Conservation (phyloP, 64 coral and sea anemone genomes). For the Acropora tenuis region DNA sequence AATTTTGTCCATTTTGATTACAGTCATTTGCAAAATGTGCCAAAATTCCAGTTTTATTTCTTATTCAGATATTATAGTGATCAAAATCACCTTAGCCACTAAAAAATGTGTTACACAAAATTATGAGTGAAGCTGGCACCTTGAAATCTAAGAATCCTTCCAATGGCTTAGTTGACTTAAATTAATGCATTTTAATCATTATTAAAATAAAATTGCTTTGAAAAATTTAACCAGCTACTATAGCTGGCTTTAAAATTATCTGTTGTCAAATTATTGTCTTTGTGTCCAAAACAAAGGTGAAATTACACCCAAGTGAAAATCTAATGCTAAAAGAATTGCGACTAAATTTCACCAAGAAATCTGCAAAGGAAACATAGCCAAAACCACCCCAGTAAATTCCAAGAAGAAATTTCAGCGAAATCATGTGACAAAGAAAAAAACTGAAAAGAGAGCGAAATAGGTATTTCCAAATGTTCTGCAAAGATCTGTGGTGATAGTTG, state of each 20-base stretch:
- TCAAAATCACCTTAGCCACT: not conserved
- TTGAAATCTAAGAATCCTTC: not conserved
- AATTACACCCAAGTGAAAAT: not conserved
- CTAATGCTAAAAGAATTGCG: not conserved
- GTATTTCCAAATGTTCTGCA: not conserved
- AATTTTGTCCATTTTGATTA: not conserved
- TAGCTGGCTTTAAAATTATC: slow-evolving; percentile 32
- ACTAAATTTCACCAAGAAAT: slow-evolving; percentile 5
- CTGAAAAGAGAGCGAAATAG: not conserved
- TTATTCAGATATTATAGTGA: not conserved
- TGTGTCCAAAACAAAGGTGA: slow-evolving; percentile 34
- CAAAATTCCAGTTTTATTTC: slow-evolving; percentile 39
- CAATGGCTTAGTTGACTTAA: not conserved
- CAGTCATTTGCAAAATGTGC: not conserved
- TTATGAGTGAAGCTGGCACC: not conserved
- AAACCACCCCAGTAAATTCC: not conserved
- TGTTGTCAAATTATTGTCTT: slow-evolving; percentile 15
- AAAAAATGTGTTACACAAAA: not conserved
- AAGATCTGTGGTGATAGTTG: not conserved
- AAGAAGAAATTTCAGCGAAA: not conserved
- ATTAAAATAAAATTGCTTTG: slow-evolving; percentile 39
- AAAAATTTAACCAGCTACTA: slow-evolving; percentile 16
- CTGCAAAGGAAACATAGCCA: not conserved
- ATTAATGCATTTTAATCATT: not conserved
- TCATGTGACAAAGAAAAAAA: not conserved